Evolutionary conservation across 2,797 vertebrate species (phyloP).

Genomic region (Sebastes diploproa): DNA sequence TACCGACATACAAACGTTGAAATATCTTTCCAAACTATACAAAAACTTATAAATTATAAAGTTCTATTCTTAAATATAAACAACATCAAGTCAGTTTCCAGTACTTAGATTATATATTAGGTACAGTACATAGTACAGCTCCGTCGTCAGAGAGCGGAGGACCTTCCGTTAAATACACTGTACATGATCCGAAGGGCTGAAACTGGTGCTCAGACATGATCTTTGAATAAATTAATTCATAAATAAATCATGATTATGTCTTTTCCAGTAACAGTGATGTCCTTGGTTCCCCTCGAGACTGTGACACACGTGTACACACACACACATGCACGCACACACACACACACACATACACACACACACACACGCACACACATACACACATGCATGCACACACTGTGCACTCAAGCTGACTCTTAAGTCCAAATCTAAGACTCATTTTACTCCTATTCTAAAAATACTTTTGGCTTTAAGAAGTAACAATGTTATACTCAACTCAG

Average conservation of each 20-base stretch:
- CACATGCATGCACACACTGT: constrained; percentile 7
- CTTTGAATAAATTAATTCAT: constrained; percentile 81
- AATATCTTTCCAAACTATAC: constrained; percentile 63
- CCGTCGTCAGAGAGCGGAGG: constrained; percentile 15
- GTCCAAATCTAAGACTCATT: constrained; percentile 39
- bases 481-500: constrained; percentile 48
- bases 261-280: constrained; percentile 63
- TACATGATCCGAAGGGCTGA: constrained; percentile 58
- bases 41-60: constrained; percentile 76
- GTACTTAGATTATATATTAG: constrained; percentile 69
- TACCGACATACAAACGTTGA: constrained; percentile 58
- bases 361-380: constrained; percentile 12
- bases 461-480: constrained; percentile 72
- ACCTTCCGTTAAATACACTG: constrained; percentile 41
- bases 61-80: constrained; percentile 76
- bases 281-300: constrained; percentile 58
- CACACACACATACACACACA: neutral
- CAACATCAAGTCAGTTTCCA: constrained; percentile 78
- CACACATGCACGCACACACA: constrained; percentile 1
- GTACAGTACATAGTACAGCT: constrained; percentile 66
- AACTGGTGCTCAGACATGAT: constrained; percentile 70
- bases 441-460: constrained; percentile 69
- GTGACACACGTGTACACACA: neutral
- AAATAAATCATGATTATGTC: constrained; percentile 80
- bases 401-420: constrained; percentile 26